A percentile compares a stretch with the other conserved stretches of the same genome.
These are phyloP conservation scores for Lordiphosa mommai DNA, from an alignment of 1,140 invertebrate genomes.

Conservation along the genomic window DNA sequence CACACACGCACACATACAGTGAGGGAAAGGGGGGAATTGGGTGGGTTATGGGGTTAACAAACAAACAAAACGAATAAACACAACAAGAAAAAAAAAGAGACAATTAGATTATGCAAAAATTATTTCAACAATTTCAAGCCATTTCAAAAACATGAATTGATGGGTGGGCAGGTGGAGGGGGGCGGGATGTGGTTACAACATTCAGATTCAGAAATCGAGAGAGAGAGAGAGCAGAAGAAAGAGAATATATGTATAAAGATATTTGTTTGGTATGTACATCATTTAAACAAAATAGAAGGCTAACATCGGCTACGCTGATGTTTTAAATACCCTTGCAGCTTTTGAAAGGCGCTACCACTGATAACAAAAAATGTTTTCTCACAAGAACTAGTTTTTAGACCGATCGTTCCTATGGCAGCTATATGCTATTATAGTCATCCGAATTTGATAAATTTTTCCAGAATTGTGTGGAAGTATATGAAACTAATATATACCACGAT, in stretches of 20 bases:
- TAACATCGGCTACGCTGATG: too few relatives aligned
- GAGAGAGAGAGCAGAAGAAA: constrained; percentile 7
- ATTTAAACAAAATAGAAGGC: background rate
- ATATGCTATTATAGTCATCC: too few relatives aligned
- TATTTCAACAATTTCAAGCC: too few relatives aligned
- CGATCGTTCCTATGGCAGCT: too few relatives aligned
- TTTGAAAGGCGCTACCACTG: too few relatives aligned
- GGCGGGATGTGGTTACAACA: background rate
- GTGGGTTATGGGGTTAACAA: background rate
- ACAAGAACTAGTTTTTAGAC: too few relatives aligned
- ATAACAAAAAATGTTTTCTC: too few relatives aligned
- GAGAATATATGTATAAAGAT: constrained; percentile 3
- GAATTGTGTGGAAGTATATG: too few relatives aligned
- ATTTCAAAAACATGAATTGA: background rate
- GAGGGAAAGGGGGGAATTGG: constrained; percentile 6
- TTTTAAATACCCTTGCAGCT: too few relatives aligned
- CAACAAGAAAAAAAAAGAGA: background rate
- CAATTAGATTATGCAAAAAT: too few relatives aligned
- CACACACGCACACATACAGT: constrained; percentile 20
- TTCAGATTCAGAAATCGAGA: constrained; percentile 9
- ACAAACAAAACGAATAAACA: background rate
- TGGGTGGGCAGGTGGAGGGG: background rate
- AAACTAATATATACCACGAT: too few relatives aligned
- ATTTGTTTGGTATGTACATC: background rate
- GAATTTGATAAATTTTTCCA: too few relatives aligned